These are phyloP conservation scores for Paedocypris micromegethes DNA, from an alignment of 2,797 vertebrate species.

Conservation along the genomic window DNA sequence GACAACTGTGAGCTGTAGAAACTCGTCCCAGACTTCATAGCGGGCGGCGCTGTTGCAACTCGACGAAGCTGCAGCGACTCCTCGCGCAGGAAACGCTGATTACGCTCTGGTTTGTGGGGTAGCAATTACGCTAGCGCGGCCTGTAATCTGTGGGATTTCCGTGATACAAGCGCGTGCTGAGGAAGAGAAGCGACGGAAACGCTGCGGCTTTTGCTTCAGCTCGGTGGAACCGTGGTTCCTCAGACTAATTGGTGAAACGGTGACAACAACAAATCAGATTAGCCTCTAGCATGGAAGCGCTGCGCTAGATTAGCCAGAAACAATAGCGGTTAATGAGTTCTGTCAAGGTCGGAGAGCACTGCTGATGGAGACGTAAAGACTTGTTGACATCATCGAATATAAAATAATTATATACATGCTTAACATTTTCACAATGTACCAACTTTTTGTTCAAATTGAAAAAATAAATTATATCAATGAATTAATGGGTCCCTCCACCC, in stretches of 20 bases:
- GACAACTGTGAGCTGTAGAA: too few relatives aligned
- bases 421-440: too few relatives aligned
- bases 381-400: too few relatives aligned
- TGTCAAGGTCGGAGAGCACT: too few relatives aligned
- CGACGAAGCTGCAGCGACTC: slow-evolving; percentile 49
- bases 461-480: too few relatives aligned
- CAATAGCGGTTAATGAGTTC: neutral
- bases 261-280: slow-evolving; percentile 22
- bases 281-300: slow-evolving; percentile 1
- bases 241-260: neutral
- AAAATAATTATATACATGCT: too few relatives aligned
- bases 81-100: slow-evolving; percentile 73
- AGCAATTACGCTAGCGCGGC: slow-evolving; percentile 71
- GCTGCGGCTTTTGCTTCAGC: slow-evolving; percentile 24
- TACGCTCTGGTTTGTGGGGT: slow-evolving; percentile 67
- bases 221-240: slow-evolving; percentile 13
- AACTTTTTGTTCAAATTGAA: too few relatives aligned
- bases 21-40: too few relatives aligned
- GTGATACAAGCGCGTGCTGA: slow-evolving; percentile 56
- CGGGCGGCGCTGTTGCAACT: slow-evolving; percentile 10
- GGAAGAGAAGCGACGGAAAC: slow-evolving; percentile 36
- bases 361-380: too few relatives aligned
- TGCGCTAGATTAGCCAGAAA: neutral
- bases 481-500: too few relatives aligned
- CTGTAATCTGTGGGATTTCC: slow-evolving; percentile 72